Conservation (phyloP, 2,888 invertebrate species). For the Meteorus colon region DNA sequence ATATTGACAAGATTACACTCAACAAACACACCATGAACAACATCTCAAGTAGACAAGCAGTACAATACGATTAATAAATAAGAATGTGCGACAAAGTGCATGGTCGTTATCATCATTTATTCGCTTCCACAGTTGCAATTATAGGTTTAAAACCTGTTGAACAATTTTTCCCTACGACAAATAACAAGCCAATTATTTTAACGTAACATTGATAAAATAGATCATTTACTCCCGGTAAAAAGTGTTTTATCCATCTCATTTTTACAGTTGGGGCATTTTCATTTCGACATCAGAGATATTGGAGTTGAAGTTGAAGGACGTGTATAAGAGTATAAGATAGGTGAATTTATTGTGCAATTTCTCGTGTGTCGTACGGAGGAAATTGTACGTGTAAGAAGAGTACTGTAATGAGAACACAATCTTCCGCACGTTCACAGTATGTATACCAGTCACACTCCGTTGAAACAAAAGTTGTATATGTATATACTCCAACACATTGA, state of each 20-base stretch:
- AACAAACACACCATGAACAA: too few species aligned
- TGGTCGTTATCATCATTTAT: too few species aligned
- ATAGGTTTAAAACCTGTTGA: too few species aligned
- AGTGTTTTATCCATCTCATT: background rate
- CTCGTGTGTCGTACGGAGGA: conserved; percentile 18
- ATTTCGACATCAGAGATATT: conserved; percentile 8
- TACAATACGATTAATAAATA: too few species aligned
- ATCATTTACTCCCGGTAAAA: too few species aligned
- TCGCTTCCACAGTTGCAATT: too few species aligned
- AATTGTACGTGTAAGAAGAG: conserved; percentile 20
- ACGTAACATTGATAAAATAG: too few species aligned
- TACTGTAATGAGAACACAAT: background rate
- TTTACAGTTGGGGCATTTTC: background rate
- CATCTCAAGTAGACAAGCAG: too few species aligned
- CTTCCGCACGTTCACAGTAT: background rate
- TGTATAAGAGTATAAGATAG: background rate
- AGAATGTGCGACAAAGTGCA: too few species aligned
- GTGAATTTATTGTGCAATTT: conserved; percentile 25
- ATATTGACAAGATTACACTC: too few species aligned
- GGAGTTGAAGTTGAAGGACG: background rate
- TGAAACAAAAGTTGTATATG: background rate
- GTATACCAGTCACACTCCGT: background rate
- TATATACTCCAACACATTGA: background rate
- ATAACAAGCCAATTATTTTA: too few species aligned
- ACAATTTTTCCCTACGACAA: too few species aligned